Evolutionary conservation across 2,797 vertebrate species (phyloP).

Genomic region (Linurgus olivaceus): DNA sequence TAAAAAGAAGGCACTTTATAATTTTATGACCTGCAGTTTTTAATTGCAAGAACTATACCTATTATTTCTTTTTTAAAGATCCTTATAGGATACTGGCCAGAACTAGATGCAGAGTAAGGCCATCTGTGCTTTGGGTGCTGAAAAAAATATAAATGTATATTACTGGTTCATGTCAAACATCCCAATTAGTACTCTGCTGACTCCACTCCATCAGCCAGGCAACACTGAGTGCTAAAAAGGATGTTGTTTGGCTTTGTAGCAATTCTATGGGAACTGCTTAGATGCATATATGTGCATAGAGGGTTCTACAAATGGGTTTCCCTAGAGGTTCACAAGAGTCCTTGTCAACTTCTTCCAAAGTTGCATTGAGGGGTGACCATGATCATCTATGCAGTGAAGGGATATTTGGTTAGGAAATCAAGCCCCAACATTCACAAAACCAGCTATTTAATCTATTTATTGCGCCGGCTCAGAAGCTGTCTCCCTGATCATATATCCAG

Average conservation of each 20-base stretch:
- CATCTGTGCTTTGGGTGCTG: background rate
- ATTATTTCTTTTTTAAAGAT: constrained; percentile 1
- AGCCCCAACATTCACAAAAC: background rate
- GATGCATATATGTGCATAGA: background rate
- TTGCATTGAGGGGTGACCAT: background rate
- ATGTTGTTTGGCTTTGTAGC: background rate
- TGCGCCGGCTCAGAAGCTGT: background rate
- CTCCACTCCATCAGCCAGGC: background rate
- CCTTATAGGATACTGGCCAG: background rate
- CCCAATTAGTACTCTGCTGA: background rate
- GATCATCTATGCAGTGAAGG: background rate
- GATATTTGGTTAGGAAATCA: background rate
- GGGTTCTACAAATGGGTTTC: background rate
- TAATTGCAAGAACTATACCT: background rate
- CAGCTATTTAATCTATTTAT: background rate
- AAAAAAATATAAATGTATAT: background rate
- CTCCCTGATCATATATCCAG: background rate
- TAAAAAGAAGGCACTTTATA: background rate
- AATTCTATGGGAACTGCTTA: background rate
- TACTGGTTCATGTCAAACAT: background rate
- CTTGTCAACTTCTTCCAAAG: background rate
- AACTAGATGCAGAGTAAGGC: background rate
- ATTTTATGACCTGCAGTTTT: background rate
- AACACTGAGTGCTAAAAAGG: background rate
- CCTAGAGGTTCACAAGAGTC: background rate